Percentiles rank a stretch among this genome's conserved stretches.
These are phyloP conservation scores for Dromaius novaehollandiae DNA, from an alignment of 2,113 vertebrate species.

Conservation along the genomic window DNA sequence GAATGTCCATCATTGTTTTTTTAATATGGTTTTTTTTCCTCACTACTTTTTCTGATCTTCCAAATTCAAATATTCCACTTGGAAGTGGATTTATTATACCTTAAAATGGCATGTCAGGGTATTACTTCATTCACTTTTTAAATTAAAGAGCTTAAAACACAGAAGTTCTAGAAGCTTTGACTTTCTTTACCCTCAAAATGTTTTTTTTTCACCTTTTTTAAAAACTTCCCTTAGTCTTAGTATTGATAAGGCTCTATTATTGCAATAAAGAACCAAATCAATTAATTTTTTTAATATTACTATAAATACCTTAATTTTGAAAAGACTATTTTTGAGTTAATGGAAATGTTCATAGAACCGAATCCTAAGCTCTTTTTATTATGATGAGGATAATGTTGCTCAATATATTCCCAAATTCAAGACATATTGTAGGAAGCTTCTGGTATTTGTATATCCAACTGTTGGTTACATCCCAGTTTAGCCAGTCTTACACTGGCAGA, in stretches of 20 bases:
- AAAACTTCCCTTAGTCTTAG: slow-evolving; percentile 21
- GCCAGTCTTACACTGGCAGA: neutral
- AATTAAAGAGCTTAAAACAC: slow-evolving; percentile 54
- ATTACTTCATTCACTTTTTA: slow-evolving; percentile 54
- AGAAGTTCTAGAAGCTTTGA: slow-evolving; percentile 58
- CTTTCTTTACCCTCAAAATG: slow-evolving; percentile 56
- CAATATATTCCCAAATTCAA: neutral
- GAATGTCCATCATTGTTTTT: neutral
- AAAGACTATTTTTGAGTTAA: neutral
- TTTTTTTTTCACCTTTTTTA: slow-evolving; percentile 27
- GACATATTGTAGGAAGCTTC: neutral
- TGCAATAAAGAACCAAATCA: slow-evolving; percentile 9
- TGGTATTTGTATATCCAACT: neutral
- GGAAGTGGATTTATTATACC: slow-evolving; percentile 49
- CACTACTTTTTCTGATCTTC: slow-evolving; percentile 14
- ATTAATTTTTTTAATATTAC: neutral
- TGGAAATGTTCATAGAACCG: neutral
- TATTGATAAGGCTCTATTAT: neutral
- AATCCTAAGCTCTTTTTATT: neutral
- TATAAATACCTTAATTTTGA: slow-evolving; percentile 12
- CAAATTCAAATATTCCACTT: slow-evolving; percentile 33
- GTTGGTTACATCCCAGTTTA: neutral
- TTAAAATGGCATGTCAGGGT: slow-evolving; percentile 51
- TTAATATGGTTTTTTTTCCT: neutral
- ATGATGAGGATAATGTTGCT: neutral